Base-by-base conservation (phyloP, 64 coral and sea anemone species). In the Cladopsammia gracilis region DNA sequence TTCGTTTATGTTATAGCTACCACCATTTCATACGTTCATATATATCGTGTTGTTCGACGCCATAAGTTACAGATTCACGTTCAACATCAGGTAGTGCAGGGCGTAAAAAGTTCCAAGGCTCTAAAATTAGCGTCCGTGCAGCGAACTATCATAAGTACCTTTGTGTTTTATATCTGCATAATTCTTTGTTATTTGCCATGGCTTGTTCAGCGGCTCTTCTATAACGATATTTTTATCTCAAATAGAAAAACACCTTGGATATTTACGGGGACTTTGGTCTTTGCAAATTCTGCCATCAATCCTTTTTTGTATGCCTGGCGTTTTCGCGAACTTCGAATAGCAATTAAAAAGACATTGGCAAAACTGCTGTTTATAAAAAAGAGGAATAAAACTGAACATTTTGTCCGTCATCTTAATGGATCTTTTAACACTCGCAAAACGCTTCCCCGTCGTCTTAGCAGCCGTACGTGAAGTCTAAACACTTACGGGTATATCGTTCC, bases 261-360 rank as follows among this genome's bases (percentile, higher is more conserved):
- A 19, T 50, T 84, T 49, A 48, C 46, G 2, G 49, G 44, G 15
- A 93, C 82, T 54, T 25, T 78, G 18, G 73, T 87, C 19, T 85
- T 86, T 16, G 34, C 71, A 14, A 92, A 92, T 18, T 92, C 90
- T 0, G 64, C 83, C 10, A 34, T 87, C 18, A 93, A 93, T 69
- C 91, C 91, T 22, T 26, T 93, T 8, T 67, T 93, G 10, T 93
- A 87, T 52, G 75, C 58, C 24, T 93, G 91, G 91, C 82, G 91
- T 4, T 60, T 93, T 48, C 12, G 73, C 18, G 72, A 93, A 15
- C 52, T 87, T 47, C 58, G 91, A 7, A 73, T 45, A 5, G 73
- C 45, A 49, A 45, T 75, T 26, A 1, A 65, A 49, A 49, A 84
- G 34, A 68, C 44, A 14, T 0, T 67, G 25, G 67, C 20, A 14